Conservation (phyloP, 2,113 vertebrate species). For the Haemorhous mexicanus region DNA sequence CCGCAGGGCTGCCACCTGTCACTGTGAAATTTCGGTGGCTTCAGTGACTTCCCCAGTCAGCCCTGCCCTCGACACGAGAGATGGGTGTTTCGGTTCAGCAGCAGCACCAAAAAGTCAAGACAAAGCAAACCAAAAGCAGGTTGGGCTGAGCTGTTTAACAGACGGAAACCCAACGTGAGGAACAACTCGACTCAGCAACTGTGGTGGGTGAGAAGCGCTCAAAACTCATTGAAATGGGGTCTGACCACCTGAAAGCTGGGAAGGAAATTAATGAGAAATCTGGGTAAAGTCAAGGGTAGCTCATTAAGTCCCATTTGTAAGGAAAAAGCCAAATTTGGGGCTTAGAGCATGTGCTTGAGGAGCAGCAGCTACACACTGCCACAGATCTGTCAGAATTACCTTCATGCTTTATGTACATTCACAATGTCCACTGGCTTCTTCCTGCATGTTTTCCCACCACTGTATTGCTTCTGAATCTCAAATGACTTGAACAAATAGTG, state of each 20-base stretch:
- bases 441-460: neutral
- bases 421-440: neutral
- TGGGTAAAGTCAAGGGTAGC: neutral
- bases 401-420: neutral
- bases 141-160: neutral
- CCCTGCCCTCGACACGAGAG: rapidly evolving
- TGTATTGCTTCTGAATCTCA: neutral
- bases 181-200: neutral
- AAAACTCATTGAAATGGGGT: neutral
- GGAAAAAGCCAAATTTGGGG: neutral
- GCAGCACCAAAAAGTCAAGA: neutral
- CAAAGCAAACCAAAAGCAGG: neutral
- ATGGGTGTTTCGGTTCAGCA: neutral
- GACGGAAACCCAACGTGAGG: neutral
- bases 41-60: neutral
- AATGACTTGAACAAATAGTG: neutral
- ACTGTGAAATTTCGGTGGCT: neutral
- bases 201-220: neutral
- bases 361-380: neutral
- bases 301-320: neutral
- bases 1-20: neutral
- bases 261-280: neutral
- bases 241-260: neutral
- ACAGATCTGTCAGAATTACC: neutral
- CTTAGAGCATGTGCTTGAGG: neutral